Percentiles rank a stretch among this genome's conserved stretches.
phyloP scores from a whole-genome alignment of 2,113 vertebrate genomes.

The Camelus dromedarius region DNA sequence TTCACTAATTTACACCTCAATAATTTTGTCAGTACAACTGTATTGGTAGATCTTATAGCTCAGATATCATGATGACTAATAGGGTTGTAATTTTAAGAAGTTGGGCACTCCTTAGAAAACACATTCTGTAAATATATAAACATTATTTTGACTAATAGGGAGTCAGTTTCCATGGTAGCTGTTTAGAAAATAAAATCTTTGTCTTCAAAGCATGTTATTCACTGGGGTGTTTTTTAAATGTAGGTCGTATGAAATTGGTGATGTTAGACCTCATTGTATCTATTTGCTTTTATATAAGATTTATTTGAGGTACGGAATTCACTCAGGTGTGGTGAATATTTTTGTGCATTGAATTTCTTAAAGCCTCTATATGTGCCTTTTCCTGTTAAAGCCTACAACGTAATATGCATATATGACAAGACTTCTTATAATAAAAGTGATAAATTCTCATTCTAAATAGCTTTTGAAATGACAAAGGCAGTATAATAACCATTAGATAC shows the following conservation, averaged over 20 bases:
- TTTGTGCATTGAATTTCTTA: not conserved
- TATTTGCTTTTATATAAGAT: not conserved
- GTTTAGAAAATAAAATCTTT: constrained; percentile 35
- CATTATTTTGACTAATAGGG: not conserved
- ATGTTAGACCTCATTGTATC: not conserved
- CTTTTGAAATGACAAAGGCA: constrained; percentile 8
- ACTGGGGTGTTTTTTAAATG: constrained; percentile 18
- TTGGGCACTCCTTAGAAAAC: not conserved
- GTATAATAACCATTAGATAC: constrained; percentile 45
- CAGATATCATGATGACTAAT: not conserved
- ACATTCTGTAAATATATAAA: not conserved
- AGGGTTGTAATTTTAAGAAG: not conserved
- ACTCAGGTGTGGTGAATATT: not conserved
- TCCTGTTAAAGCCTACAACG: not conserved
- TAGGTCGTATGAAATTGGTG: not conserved
- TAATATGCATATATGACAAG: constrained; percentile 17
- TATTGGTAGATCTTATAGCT: not conserved
- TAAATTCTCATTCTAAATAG: constrained; percentile 50
- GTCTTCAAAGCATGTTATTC: not conserved
- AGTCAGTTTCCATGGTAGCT: not conserved
- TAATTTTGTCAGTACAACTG: not conserved
- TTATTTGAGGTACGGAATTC: constrained; percentile 26
- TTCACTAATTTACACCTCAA: not conserved
- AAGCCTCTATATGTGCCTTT: not conserved
- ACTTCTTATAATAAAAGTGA: constrained; percentile 53